These are phyloP conservation scores for Ectobius pallidus DNA, from an alignment of 2,888 invertebrate genomes.

Conservation along the genomic window DNA sequence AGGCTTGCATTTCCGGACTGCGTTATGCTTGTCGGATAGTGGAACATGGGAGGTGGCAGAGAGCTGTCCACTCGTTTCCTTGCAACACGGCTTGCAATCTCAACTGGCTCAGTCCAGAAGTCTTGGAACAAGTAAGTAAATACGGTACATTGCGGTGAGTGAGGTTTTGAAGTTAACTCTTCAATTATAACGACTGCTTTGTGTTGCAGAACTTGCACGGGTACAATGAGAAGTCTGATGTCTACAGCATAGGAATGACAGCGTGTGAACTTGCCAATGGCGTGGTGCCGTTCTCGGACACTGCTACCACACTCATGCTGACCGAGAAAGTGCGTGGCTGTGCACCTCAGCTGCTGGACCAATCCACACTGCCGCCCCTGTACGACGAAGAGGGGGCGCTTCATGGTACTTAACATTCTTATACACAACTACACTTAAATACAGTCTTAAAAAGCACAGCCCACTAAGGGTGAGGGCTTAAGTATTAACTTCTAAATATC, in stretches of 20 bases:
- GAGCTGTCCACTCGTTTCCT: conserved; percentile 77
- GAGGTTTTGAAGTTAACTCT: not conserved
- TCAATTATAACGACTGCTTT: not conserved
- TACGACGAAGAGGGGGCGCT: conserved; percentile 35
- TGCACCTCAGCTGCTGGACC: conserved; percentile 76
- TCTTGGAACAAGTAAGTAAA: conserved; percentile 75
- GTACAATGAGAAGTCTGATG: conserved; percentile 88
- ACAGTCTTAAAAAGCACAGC: no score
- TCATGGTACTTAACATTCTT: conserved; percentile 3
- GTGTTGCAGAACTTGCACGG: conserved; percentile 74
- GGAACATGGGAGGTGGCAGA: conserved; percentile 71
- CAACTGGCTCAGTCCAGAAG: conserved; percentile 92
- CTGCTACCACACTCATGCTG: conserved; percentile 87
- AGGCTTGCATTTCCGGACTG: conserved; percentile 77
- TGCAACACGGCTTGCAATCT: conserved; percentile 71
- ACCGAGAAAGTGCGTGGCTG: conserved; percentile 81
- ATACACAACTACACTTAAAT: no score
- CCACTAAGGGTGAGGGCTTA: no score
- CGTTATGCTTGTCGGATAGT: conserved; percentile 78
- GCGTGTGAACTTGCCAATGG: conserved; percentile 91
- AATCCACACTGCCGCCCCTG: conserved; percentile 58
- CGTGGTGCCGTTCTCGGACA: conserved; percentile 83
- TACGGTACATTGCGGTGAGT: not conserved
- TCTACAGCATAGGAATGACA: conserved; percentile 89
- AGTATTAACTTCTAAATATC: no score